Evolutionary conservation across 1,140 invertebrate genomes (phyloP).

Genomic region (Eriocheir sinensis): DNA sequence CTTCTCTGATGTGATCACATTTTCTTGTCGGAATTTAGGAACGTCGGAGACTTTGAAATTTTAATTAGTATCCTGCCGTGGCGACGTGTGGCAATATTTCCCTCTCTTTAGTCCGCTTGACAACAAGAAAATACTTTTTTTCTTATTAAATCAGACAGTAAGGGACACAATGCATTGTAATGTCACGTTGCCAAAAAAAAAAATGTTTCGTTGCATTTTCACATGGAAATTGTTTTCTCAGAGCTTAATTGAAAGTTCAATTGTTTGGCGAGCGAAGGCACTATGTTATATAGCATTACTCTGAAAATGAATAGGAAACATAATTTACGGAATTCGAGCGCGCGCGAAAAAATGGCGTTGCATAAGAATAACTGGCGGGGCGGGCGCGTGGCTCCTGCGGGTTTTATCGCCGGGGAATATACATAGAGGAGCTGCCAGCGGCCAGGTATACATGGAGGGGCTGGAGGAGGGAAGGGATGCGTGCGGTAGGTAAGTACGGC

Average conservation of each 20-base stretch:
- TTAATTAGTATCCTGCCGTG: slow-evolving; percentile 43
- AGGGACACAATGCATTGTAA: slow-evolving; percentile 51
- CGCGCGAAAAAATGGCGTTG: slow-evolving; percentile 27
- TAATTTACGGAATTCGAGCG: slow-evolving; percentile 59
- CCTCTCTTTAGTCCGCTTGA: slow-evolving; percentile 16
- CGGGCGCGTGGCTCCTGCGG: not conserved
- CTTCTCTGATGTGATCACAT: slow-evolving; percentile 48
- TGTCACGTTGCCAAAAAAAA: slow-evolving; percentile 23
- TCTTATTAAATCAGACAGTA: slow-evolving; percentile 51
- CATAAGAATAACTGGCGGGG: slow-evolving; percentile 58
- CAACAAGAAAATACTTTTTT: slow-evolving; percentile 41
- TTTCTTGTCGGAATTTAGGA: slow-evolving; percentile 42
- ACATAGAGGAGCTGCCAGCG: not conserved
- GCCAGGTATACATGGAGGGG: not conserved
- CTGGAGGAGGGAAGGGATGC: not conserved
- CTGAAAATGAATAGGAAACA: slow-evolving; percentile 59
- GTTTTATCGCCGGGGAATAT: slow-evolving; percentile 11
- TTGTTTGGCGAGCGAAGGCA: slow-evolving; percentile 54
- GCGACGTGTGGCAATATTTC: slow-evolving; percentile 47
- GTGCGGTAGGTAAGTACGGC: not conserved
- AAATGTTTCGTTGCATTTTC: slow-evolving; percentile 37
- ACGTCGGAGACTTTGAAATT: slow-evolving; percentile 37
- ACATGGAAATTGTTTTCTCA: slow-evolving; percentile 55
- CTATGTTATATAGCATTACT: slow-evolving; percentile 45
- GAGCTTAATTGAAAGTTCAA: slow-evolving; percentile 60